Evolutionary conservation across 2,797 vertebrate genomes (phyloP), one percentile per base, ranked within the genome.

Genomic region (Enteromius afrohamiltoni): DNA sequence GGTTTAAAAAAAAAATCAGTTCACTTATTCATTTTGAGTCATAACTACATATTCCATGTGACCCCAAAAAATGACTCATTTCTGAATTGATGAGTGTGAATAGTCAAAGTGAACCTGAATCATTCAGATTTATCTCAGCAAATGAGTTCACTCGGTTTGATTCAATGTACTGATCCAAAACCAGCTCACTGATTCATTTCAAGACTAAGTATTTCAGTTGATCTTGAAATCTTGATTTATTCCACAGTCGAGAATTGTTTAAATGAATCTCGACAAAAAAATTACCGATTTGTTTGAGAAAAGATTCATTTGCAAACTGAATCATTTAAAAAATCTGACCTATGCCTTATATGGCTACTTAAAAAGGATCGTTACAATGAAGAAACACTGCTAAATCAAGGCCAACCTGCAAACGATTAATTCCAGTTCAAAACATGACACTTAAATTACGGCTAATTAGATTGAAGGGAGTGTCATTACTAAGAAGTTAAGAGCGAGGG

Each of bases 371-470:
- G n/a, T n/a, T n/a, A n/a, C n/a, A n/a, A n/a, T 37, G 53, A 76
- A 40, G 11, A 58, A 40, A 58, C 9, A 34, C 73, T 4, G 71
- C 29, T 75, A 55, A 51, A 55, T 34, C 31, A 75, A 34, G n/a
- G 11, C 6, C 8, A 55, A 37, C 31, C 49, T 23, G 55, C 21
- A 75, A 75, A 75, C 31, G 14, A 55, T 1, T 9, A 55, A 75
- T 16, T 8, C 55, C 11, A 53, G 19, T 7, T 62, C 40, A 62
- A 40, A 40, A 26, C n/a, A 23, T 19, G 55, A 23, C 1, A 1
- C 11, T 78, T 55, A 73, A 34, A 21, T 4, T 26, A 53, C 19
- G 23, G 34, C 34, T 55, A 79, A 80, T 68, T 79, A 45, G 55
- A 45, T 21, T 9, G 1, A n/a, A 34, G 1, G 4, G 17, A 13